Conservation (phyloP, 2,797 vertebrate genomes). For the Menidia menidia region DNA sequence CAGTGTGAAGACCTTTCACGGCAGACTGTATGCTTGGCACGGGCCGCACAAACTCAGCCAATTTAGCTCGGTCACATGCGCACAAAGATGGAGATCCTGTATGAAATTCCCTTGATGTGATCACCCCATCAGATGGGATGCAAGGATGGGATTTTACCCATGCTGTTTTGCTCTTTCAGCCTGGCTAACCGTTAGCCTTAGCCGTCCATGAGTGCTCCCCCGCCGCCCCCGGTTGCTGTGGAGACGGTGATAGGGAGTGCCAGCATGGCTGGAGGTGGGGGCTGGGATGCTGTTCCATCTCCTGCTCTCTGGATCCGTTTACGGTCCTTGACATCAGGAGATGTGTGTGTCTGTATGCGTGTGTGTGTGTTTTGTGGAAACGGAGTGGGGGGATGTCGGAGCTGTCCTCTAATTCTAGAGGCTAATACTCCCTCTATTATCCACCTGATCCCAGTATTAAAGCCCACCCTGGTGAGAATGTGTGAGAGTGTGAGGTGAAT, state of each 20-base stretch:
- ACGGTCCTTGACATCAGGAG: slow-evolving; percentile 39
- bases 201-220: slow-evolving; percentile 34
- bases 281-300: slow-evolving; percentile 51
- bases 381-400: not conserved
- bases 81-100: slow-evolving; percentile 14
- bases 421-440: slow-evolving; percentile 54
- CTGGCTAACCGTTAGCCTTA: slow-evolving; percentile 19
- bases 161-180: slow-evolving; percentile 3
- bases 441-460: slow-evolving; percentile 53
- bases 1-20: slow-evolving; percentile 42
- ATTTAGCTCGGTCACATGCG: slow-evolving; percentile 26
- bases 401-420: slow-evolving; percentile 47
- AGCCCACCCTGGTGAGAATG: slow-evolving; percentile 31
- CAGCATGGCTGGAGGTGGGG: slow-evolving; percentile 49
- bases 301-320: slow-evolving; percentile 48
- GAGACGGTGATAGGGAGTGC: slow-evolving; percentile 53
- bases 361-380: slow-evolving; percentile 19
- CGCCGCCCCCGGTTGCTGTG: slow-evolving; percentile 54
- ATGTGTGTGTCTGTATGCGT: slow-evolving; percentile 21
- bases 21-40: slow-evolving; percentile 52
- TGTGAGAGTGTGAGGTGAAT: slow-evolving; percentile 14
- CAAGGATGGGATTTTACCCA: not conserved
- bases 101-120: not conserved
- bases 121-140: not conserved
- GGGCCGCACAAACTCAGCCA: slow-evolving; percentile 28